Evolutionary conservation across 1,140 invertebrate species (phyloP).

Genomic region (Drosophila kikkawai): DNA sequence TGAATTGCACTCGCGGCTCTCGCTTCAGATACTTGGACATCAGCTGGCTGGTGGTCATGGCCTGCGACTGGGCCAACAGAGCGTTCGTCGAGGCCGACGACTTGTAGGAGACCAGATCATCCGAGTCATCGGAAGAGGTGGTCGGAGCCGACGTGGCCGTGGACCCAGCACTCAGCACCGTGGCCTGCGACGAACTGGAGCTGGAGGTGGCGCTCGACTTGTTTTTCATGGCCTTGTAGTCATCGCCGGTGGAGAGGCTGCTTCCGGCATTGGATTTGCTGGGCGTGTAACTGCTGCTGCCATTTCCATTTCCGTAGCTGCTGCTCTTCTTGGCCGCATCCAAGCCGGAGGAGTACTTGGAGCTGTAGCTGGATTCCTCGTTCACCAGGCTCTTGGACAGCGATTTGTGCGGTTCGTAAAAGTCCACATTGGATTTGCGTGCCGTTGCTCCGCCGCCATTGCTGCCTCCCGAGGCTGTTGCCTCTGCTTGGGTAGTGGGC

Average conservation of each 20-base stretch:
- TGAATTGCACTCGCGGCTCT: constrained; percentile 79
- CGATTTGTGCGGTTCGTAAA: constrained; percentile 79
- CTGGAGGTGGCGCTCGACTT: constrained; percentile 82
- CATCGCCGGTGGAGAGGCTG: constrained; percentile 52
- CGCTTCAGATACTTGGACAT: constrained; percentile 84
- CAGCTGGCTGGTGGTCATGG: constrained; percentile 82
- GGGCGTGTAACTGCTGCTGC: constrained; percentile 53
- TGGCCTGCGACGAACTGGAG: constrained; percentile 80
- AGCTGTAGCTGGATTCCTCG: constrained; percentile 51
- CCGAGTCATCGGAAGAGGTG: constrained; percentile 81
- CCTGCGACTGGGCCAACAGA: constrained; percentile 78
- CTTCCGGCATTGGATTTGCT: constrained; percentile 23
- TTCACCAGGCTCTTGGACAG: constrained; percentile 50
- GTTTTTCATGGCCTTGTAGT: constrained; percentile 79
- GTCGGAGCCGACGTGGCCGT: constrained; percentile 79
- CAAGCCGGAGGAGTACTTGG: constrained; percentile 56
- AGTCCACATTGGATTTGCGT: constrained; percentile 71
- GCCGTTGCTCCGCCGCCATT: constrained; percentile 14
- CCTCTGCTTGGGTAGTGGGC: constrained; percentile 55
- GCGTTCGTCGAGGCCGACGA: constrained; percentile 82
- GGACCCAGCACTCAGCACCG: constrained; percentile 79
- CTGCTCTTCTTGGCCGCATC: constrained; percentile 65
- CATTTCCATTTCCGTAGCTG: constrained; percentile 32
- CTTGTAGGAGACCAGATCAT: constrained; percentile 80
- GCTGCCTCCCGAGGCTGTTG: constrained; percentile 5